Percentiles rank a stretch among this genome's conserved stretches.
phyloP scores from a whole-genome alignment of 2,113 vertebrate genomes.

The Geothlypis trichas region DNA sequence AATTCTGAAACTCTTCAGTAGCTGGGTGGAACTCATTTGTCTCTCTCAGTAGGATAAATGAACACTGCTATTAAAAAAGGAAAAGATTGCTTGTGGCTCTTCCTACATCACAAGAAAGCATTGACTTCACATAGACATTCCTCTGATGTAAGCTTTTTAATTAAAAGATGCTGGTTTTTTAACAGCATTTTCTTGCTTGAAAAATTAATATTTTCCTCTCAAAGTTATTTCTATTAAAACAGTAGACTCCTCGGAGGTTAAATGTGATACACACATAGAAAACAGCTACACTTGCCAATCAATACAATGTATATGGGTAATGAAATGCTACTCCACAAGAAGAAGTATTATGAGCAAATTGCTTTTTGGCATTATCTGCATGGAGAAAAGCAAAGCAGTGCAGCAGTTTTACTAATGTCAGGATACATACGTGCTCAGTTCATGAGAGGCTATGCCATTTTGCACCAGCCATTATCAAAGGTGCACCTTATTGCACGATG shows the following conservation, averaged over 20 bases:
- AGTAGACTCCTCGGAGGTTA: not conserved
- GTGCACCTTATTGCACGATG: not conserved
- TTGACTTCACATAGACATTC: not conserved
- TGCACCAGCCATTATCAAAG: not conserved
- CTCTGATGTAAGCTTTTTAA: not conserved
- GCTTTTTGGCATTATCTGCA: not conserved
- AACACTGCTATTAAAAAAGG: not conserved
- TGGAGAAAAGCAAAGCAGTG: not conserved
- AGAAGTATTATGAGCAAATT: not conserved
- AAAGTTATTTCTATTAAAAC: not conserved
- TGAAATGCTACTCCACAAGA: not conserved
- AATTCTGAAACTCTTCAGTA: not conserved
- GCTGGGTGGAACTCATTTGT: not conserved
- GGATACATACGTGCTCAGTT: not conserved
- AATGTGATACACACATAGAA: not conserved
- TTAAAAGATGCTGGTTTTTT: not conserved
- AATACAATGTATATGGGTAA: not conserved
- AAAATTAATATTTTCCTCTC: not conserved
- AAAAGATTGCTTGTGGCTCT: not conserved
- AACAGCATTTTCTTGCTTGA: not conserved
- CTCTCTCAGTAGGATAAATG: not conserved
- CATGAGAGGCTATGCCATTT: not conserved
- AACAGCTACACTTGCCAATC: not conserved
- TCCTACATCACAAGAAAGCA: not conserved
- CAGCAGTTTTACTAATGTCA: conserved; percentile 3